Evolutionary conservation across 2,113 vertebrate species (phyloP).

Genomic region (Morone chrysops): DNA sequence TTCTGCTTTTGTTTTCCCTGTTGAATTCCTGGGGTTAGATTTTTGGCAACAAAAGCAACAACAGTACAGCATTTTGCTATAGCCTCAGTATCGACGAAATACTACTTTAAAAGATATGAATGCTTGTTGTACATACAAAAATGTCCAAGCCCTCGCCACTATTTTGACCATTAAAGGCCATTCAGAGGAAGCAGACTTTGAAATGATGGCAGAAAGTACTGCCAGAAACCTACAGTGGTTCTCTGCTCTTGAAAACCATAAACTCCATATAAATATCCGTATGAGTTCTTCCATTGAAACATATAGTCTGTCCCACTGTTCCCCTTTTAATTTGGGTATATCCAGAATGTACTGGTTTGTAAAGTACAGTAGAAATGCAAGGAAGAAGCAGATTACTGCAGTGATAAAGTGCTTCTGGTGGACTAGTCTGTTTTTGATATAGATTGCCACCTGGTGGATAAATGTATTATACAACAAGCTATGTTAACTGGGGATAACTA

Average conservation of each 20-base stretch:
- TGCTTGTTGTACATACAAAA: background rate
- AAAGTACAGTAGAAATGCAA: background rate
- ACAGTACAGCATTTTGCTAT: background rate
- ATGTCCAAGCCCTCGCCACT: too few species aligned
- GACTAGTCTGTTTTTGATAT: background rate
- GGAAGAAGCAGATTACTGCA: background rate
- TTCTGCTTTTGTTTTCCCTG: background rate
- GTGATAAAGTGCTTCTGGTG: background rate
- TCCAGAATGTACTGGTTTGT: background rate
- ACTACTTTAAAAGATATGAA: background rate
- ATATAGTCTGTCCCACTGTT: background rate
- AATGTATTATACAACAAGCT: slow-evolving; percentile 24
- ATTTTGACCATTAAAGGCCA: background rate
- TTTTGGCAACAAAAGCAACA: background rate
- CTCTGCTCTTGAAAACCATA: background rate
- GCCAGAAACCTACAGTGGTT: background rate
- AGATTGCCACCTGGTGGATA: slow-evolving; percentile 65
- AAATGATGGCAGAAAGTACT: too few species aligned
- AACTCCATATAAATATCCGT: background rate
- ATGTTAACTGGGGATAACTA: background rate
- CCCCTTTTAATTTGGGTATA: background rate
- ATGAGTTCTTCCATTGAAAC: background rate
- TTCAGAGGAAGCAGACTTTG: background rate
- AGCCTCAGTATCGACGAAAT: background rate
- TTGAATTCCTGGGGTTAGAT: too few species aligned